Conservation (phyloP, 2,113 vertebrate genomes). For the Puntigrus tetrazona region DNA sequence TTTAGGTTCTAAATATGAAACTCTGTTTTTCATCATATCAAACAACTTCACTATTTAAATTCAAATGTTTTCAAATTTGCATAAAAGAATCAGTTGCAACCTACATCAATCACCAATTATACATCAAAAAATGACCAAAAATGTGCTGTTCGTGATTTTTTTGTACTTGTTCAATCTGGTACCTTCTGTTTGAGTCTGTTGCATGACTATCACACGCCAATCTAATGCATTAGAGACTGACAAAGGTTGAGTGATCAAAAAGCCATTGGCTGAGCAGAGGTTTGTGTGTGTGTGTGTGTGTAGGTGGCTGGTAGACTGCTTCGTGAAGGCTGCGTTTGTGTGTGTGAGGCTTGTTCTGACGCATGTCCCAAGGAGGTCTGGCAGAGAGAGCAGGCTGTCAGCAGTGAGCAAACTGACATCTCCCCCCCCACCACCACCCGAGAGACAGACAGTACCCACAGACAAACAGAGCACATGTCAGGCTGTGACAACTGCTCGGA, state of each 20-base stretch:
- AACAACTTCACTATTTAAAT: not conserved
- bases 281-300: not conserved
- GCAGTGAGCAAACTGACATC: conserved; percentile 42
- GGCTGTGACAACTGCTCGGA: conserved; percentile 46
- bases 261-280: conserved; percentile 2
- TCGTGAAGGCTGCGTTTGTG: not conserved
- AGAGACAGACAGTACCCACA: conserved; percentile 41
- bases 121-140: not conserved
- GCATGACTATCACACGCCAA: conserved; percentile 1
- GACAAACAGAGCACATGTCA: conserved; percentile 46
- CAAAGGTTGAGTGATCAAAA: conserved; percentile 31
- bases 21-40: not conserved
- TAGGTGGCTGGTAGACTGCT: conserved; percentile 7
- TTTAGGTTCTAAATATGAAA: not conserved
- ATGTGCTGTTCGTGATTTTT: not conserved
- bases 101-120: not conserved
- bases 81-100: not conserved
- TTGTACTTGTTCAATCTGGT: not conserved
- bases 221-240: not conserved
- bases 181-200: not conserved
- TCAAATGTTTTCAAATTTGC: not conserved
- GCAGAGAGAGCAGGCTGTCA: conserved; percentile 45
- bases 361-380: conserved; percentile 48
- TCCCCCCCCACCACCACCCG: not conserved
- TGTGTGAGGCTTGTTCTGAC: conserved; percentile 40